Evolutionary conservation across 2,113 vertebrate species (phyloP), one percentile per base, ranked within the genome.

Genomic region (Anarhynchus alexandrinus): DNA sequence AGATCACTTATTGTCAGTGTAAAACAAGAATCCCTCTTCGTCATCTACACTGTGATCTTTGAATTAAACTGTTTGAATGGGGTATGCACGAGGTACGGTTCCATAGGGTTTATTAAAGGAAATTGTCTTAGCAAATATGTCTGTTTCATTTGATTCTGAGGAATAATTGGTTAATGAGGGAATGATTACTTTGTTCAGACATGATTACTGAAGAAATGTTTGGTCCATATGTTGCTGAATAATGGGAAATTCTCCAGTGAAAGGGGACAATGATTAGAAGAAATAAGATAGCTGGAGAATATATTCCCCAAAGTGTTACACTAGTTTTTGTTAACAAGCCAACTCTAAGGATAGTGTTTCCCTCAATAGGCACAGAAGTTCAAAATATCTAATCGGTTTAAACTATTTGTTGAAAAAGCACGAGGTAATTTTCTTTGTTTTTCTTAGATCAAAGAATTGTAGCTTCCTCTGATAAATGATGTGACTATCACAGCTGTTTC

Each of bases 111-210:
- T 97, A 97, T 98, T 96, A 97, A 97, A 98, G 97, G 96, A 98
- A 98, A 97, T 97, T 92, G 84, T 97, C 90, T 97, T 97, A 97
- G 94, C 94, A 96, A 98, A 97, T 96, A 97, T 74, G 92, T 97
- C 97, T 97, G 88, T 97, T 98, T 95, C 95, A 96, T 98, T 97
- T 96, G 95, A 97, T 97, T 98, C 97, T 98, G 91, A 97, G 90
- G 93, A 97, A 97, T 98, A 98, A 98, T 97, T 97, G 96, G 93
- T 96, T 98, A 98, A 98, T 97, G 98, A 98, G 96, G 97, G 96
- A 98, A 97, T 97, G 97, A 98, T 98, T 98, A 97, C 97, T 98
- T 98, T 98, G 98, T 98, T 98, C 97, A 98, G 97, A 97, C 93
- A 95, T 97, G 98, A 98, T 98, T 98, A 96, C 98, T 96, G 86